phyloP scores from a whole-genome alignment of 2,113 vertebrate species.

The Zosterops pallidus region DNA sequence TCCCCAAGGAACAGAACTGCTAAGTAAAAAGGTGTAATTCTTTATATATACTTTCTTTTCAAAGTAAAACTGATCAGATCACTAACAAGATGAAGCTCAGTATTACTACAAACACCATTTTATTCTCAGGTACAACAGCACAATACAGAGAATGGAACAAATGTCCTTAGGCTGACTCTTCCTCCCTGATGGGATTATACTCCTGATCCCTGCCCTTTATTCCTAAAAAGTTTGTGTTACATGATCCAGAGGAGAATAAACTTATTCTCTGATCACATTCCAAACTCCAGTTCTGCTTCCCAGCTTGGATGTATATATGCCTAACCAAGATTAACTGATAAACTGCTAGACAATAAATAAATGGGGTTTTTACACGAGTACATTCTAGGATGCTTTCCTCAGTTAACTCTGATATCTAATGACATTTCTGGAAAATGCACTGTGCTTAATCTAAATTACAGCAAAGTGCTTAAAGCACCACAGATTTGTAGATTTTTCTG shows the following conservation, averaged over 20 bases:
- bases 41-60: neutral
- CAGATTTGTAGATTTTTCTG: constrained; percentile 13
- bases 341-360: neutral
- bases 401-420: neutral
- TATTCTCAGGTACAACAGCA: neutral
- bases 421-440: neutral
- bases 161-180: neutral
- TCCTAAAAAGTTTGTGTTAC: neutral
- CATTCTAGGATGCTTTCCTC: neutral
- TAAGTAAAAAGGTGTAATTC: neutral
- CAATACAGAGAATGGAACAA: neutral
- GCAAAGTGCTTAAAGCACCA: neutral
- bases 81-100: neutral
- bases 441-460: neutral
- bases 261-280: neutral
- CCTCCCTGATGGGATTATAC: neutral
- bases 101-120: neutral
- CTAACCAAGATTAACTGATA: constrained; percentile 1
- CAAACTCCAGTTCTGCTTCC: neutral
- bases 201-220: neutral
- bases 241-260: neutral
- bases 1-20: neutral
- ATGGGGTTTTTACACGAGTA: neutral
- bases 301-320: neutral
- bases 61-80: neutral